Percentiles rank a stretch among this genome's conserved stretches.
These are phyloP conservation scores for Sminthopsis crassicaudata DNA, from an alignment of 2,113 vertebrate species.

Conservation along the genomic window DNA sequence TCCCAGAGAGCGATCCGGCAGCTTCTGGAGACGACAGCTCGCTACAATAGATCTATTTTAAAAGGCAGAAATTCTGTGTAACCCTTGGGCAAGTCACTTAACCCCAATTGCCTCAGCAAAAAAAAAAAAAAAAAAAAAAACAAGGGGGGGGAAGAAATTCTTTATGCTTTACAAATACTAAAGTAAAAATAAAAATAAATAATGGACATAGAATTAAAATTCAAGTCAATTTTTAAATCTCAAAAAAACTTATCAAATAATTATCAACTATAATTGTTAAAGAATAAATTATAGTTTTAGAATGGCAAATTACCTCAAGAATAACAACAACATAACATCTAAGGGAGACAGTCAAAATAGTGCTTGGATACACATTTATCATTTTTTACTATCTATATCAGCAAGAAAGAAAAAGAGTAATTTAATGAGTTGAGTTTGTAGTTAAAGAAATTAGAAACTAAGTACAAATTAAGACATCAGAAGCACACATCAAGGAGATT, in stretches of 20 bases:
- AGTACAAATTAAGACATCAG: background rate
- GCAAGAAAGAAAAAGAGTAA: background rate
- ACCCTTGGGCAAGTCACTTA: too few relatives aligned
- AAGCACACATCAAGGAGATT: background rate
- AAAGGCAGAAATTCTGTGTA: background rate
- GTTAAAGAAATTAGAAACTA: background rate
- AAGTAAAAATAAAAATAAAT: background rate
- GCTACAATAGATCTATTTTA: background rate
- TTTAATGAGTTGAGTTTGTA: background rate
- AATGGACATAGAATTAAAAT: background rate
- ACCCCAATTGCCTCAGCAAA: too few relatives aligned
- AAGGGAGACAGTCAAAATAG: background rate
- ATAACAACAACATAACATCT: background rate
- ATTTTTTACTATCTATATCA: slow-evolving; percentile 3
- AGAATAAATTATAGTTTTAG: background rate
- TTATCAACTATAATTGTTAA: background rate
- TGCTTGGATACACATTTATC: background rate
- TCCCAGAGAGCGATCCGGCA: too few relatives aligned
- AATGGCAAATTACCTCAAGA: background rate
- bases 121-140: too few relatives aligned
- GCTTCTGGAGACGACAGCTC: too few relatives aligned
- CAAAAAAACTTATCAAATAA: background rate
- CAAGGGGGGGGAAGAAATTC: background rate
- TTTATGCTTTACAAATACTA: background rate
- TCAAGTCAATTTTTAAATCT: background rate